Base-by-base conservation (phyloP, 2,888 invertebrate genomes). In the Leucophora obtusa region DNA sequence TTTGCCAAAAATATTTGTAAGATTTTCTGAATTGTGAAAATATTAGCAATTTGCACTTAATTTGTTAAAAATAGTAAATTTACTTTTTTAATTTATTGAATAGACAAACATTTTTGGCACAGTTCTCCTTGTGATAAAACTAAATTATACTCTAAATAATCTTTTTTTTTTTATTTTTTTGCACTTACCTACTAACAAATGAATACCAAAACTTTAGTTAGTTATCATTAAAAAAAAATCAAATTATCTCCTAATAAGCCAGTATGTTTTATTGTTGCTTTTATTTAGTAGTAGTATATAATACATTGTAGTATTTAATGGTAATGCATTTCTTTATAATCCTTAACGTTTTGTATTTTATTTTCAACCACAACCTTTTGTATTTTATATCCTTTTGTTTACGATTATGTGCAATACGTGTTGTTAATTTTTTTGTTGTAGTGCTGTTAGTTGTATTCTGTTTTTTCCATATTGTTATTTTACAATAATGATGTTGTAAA, bases 371-470 rank as follows among this genome's bases (percentile, higher is more conserved):
- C 33, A 56, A 33, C 8, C 56, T 54, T 21, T 54, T 54, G 24
- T 56, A 11, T 47, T 47, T 47, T 47, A 47, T 47, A 21, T 43
- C 35, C 43, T 35, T 69, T 69, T 69, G 68, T 56, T 63, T 63
- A 63, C 65, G 70, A 65, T 69, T 76, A 76, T 76, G 56, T 24
- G 10, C 6, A 17, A 24, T 56, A 75, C 75, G 69, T 76, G 51
- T 38, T 70, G 10, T 59, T 65, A 15, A 21, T 53, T 43, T 18
- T 15, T 10, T 54, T n/a, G 7, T 18, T 24, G 21, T 54, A 33
- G 11, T 47, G 1, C 3, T n/a, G n/a, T 0, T 65, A 17, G n/a
- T 10, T 21, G 28, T 28, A 7, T 28, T 28, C 28, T 7, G 7
- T 59, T 58, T 59, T 47, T 21, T 53, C 54, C 21, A 51, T 72